Conservation (phyloP, 1,140 invertebrate species). For the Lerema accius region DNA sequence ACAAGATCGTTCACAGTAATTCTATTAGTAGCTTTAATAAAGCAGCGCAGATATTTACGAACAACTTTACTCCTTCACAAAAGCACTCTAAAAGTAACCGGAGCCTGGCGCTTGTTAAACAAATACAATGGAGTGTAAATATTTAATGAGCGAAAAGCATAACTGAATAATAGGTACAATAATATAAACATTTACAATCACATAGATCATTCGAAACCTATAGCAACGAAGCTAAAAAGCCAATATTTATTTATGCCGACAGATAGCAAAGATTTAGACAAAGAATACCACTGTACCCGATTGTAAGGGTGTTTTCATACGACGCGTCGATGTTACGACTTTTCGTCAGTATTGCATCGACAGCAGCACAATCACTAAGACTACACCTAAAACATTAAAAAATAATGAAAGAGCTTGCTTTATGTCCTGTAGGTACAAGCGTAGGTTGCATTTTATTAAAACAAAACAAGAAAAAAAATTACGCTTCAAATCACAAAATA, state of each 20-base stretch:
- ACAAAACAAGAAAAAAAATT: too few species aligned
- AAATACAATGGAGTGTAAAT: conserved; percentile 19
- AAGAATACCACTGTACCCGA: neutral
- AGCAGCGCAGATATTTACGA: neutral
- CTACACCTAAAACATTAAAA: too few species aligned
- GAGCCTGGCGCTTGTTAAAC: conserved; percentile 10
- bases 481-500: too few species aligned
- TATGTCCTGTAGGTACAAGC: too few species aligned
- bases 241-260: conserved; percentile 9
- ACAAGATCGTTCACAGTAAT: neutral
- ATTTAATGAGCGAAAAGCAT: conserved; percentile 20
- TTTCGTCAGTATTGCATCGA: too few species aligned
- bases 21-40: neutral
- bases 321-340: too few species aligned
- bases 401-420: too few species aligned
- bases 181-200: conserved; percentile 28
- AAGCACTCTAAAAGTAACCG: conserved; percentile 1
- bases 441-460: too few species aligned
- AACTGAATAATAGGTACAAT: neutral
- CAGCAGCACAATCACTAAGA: too few species aligned
- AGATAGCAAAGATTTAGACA: neutral
- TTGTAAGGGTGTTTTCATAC: neutral
- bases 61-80: neutral
- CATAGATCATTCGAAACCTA: conserved; percentile 25
- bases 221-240: conserved; percentile 20